Evolutionary conservation across 2,888 invertebrate species (phyloP), one percentile per base, ranked within the genome.

Genomic region (Cephonodes hylas): DNA sequence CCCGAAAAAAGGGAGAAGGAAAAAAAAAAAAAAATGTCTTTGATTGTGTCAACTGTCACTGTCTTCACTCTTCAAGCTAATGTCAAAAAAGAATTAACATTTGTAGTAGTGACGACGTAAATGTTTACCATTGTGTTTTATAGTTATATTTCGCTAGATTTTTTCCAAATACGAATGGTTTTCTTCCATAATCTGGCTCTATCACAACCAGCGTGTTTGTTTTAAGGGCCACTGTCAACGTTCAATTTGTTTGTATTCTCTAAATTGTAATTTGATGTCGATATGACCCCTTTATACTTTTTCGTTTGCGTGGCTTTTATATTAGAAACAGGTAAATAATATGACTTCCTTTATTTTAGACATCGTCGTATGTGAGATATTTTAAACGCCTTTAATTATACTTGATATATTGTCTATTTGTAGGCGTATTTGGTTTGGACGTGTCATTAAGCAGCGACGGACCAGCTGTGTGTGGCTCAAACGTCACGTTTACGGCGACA

Each of bases 381-480:
- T 42, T n/a, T 23, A 3, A 27, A 34, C 18, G 2, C 7, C 10
- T 34, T 5, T 4, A 31, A 44, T 15, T 22, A 44, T 42, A n/a
- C n/a, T 22, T 57, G 42, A 27, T 22, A 53, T 31, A n/a, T n/a
- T n/a, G n/a, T n/a, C n/a, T 44, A 25, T 27, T 53, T 82, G 48
- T 72, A 88, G 89, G 76, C 70, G 78, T 77, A 42, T 75, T 73
- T 18, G 73, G 80, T 10, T 69, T 86, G 63, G 70, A 79, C 57
- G 89, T 96, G 53, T 83, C 85, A 61, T 80, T 96, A 66, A 86
- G 88, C 10, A 93, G 93, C 66, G 93, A 95, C 83, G 95, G 95
- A 7, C 95, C 96, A 56, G 94, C 95, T n/a, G 94, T 96, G 15
- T 86, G 94, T 60, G 97, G 96, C 22, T 95, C 95, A 3, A 94